Base-by-base conservation (phyloP, 2,888 invertebrate genomes). In the Cylindroiulus punctatus region DNA sequence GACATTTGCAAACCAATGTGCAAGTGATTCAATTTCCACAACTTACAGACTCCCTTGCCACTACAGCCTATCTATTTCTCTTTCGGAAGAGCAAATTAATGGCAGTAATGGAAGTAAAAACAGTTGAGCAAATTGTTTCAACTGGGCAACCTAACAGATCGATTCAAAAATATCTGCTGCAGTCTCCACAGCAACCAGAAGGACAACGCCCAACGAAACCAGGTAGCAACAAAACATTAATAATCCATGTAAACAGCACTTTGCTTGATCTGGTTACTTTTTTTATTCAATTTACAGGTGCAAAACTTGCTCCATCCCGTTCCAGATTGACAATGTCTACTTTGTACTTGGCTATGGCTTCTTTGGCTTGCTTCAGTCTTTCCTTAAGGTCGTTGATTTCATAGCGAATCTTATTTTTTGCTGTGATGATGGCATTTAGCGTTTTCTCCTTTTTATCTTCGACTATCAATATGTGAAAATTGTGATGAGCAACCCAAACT, bases 371-470 rank as follows among this genome's bases (percentile, higher is more conserved):
- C 89, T 96, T 95, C 19, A 97, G 91, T 89, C 95, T 95, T 87
- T 96, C 96, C 89, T 96, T 97, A 0, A 96, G 91, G n/a, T 95
- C 94, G 1, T 93, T 92, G 86, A 98, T 97, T 91, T 98, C 97
- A 47, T 92, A 92, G 88, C 95, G 93, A 0, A 98, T 95, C 90
- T 96, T 97, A 42, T 94, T 94, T 90, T 96, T 96, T 0, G 96
- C 96, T 44, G 94, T 93, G 76, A 94, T 91, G 89, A 98, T 95
- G 86, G 94, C 94, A 89, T 95, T 94, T 86, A 96, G 90, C 0
- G 96, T 95, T 89, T 94, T 94, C 81, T 94, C 94, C 90, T 97
- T 97, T 89, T 96, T 96, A 12, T 95, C 95, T 92, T 97, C 97
- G 93, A 98, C 97, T 98, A 92, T 87, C 40, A 40, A 83, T 22